A percentile compares a stretch with the other conserved stretches of the same genome.
Evolutionary conservation across 92 coral and sea anemone genomes (phyloP).

Genomic region (Palythoa heliodiscus): DNA sequence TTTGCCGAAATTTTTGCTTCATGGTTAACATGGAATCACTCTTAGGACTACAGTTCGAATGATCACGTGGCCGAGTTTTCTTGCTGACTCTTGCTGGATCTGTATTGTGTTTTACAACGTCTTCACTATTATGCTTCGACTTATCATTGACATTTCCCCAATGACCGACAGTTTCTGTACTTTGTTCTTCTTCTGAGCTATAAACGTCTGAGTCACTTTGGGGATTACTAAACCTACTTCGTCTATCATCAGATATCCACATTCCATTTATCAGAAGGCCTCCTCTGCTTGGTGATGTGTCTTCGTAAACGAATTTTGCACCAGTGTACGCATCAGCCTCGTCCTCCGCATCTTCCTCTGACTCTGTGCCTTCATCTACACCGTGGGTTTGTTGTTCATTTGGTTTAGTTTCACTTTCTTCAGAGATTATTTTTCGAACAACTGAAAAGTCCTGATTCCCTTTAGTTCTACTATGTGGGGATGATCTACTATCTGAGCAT

Average conservation of each 20-base stretch:
- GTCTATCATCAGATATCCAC: slow-evolving; percentile 45
- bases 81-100: slow-evolving; percentile 36
- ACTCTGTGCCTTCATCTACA: slow-evolving; percentile 40
- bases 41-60: slow-evolving; percentile 38
- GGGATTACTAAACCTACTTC: slow-evolving; percentile 16
- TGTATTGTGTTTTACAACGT: slow-evolving; percentile 36
- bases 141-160: neutral
- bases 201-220: slow-evolving; percentile 71
- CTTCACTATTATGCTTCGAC: slow-evolving; percentile 10
- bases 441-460: neutral
- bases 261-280: slow-evolving; percentile 77
- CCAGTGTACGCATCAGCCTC: slow-evolving; percentile 48
- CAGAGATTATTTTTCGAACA: neutral
- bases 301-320: slow-evolving; percentile 52
- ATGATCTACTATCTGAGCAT: slow-evolving; percentile 1
- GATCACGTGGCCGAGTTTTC: neutral
- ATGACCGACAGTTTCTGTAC: neutral
- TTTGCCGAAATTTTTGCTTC: neutral
- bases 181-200: slow-evolving; percentile 67
- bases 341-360: slow-evolving; percentile 40
- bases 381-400: neutral
- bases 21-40: slow-evolving; percentile 44
- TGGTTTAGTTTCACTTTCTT: slow-evolving; percentile 9
- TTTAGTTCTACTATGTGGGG: neutral
- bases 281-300: slow-evolving; percentile 40